Evolutionary conservation across 1,140 invertebrate species (phyloP).

Genomic region (Camponotus floridanus): DNA sequence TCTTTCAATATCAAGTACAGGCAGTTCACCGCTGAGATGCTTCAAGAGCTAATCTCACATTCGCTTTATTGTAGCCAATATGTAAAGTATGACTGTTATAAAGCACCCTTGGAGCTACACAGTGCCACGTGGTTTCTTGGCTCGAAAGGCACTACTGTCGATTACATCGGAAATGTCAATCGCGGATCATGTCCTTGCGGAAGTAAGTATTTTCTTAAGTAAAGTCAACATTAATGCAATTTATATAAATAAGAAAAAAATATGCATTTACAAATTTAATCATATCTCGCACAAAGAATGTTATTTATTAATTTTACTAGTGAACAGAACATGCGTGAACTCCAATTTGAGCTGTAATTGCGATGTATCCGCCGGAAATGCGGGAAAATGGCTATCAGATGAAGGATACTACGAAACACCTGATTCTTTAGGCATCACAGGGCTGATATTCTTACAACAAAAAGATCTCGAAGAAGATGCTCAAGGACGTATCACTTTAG

Average conservation of each 20-base stretch:
- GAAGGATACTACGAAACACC: conserved; percentile 93
- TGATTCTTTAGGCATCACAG: conserved; percentile 94
- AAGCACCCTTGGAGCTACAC: conserved; percentile 94
- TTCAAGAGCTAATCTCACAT: conserved; percentile 95
- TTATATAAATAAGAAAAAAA: neutral
- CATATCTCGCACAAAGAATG: conserved; percentile 4
- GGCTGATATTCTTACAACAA: conserved; percentile 96
- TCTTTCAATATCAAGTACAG: conserved; percentile 94
- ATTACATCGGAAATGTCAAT: conserved; percentile 94
- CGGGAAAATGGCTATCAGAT: conserved; percentile 95
- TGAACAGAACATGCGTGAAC: conserved; percentile 93
- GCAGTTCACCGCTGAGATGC: conserved; percentile 95
- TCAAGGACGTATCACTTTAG: conserved; percentile 94
- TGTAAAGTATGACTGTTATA: conserved; percentile 96
- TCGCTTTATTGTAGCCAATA: conserved; percentile 96
- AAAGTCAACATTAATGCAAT: neutral
- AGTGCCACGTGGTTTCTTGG: conserved; percentile 96
- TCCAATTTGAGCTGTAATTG: conserved; percentile 95
- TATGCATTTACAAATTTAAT: neutral
- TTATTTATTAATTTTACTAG: conserved; percentile 78
- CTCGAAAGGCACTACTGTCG: conserved; percentile 92
- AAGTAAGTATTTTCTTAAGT: conserved; percentile 87
- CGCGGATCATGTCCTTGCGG: conserved; percentile 88
- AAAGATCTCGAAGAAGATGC: conserved; percentile 93
- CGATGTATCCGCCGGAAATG: conserved; percentile 92